Conservation (phyloP, 1,140 invertebrate species). For the Drosophila grimshawi region DNA sequence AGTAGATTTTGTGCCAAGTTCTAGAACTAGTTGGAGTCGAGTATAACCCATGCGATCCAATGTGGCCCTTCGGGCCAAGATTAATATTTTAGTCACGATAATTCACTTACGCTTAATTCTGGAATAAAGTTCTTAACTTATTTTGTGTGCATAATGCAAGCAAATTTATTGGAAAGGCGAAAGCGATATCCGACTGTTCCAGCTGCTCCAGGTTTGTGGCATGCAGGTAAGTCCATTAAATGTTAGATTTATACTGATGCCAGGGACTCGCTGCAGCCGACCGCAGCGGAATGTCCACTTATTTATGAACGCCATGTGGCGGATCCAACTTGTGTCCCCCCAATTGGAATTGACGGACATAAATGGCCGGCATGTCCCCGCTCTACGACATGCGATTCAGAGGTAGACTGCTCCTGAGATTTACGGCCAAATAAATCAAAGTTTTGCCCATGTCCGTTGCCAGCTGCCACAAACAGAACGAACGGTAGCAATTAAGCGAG, state of each 20-base stretch:
- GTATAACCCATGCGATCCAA: slow-evolving; percentile 32
- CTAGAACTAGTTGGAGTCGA: not conserved
- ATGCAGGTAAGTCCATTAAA: slow-evolving; percentile 71
- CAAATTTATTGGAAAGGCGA: slow-evolving; percentile 59
- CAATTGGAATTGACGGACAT: not conserved
- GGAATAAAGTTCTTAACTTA: slow-evolving; percentile 78
- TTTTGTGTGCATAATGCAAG: slow-evolving; percentile 75
- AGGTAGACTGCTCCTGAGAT: slow-evolving; percentile 23
- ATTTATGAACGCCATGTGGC: slow-evolving; percentile 46
- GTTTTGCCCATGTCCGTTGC: slow-evolving; percentile 38
- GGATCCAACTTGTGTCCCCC: not conserved
- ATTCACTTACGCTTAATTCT: slow-evolving; percentile 73
- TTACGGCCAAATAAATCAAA: slow-evolving; percentile 65
- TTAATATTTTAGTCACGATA: slow-evolving; percentile 82
- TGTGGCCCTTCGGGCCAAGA: slow-evolving; percentile 45
- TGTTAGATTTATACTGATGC: slow-evolving; percentile 75
- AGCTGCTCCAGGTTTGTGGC: not conserved
- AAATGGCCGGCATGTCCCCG: not conserved
- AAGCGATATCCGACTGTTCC: slow-evolving; percentile 4
- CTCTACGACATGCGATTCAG: slow-evolving; percentile 39
- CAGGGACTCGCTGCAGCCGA: slow-evolving; percentile 10
- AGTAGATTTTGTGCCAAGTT: not conserved
- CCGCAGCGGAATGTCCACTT: slow-evolving; percentile 35
- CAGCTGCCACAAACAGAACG: slow-evolving; percentile 34
- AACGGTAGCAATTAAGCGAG: slow-evolving; percentile 68